Evolutionary conservation across 2,113 vertebrate species (phyloP).

Genomic region (Chrysochloris asiatica): DNA sequence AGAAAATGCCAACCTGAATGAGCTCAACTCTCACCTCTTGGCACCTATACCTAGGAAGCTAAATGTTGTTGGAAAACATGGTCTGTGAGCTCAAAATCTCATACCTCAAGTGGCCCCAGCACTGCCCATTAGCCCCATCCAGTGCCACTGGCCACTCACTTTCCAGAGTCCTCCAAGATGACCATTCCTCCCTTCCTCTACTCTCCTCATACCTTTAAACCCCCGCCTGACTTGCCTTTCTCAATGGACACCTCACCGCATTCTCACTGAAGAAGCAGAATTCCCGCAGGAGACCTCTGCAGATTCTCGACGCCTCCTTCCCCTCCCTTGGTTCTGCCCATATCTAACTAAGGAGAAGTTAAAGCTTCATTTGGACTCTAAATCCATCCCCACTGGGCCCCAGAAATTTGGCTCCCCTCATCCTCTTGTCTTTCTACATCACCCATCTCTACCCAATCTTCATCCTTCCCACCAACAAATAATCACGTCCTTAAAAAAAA

Average conservation of each 20-base stretch:
- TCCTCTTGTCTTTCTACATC: not conserved
- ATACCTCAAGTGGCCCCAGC: too few relatives aligned
- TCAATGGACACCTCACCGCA: not conserved
- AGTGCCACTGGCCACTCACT: not conserved
- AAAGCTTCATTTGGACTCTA: not conserved
- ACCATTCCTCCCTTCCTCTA: not conserved
- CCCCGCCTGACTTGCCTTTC: not conserved
- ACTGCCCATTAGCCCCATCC: too few relatives aligned
- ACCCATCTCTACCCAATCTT: not conserved
- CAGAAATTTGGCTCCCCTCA: not conserved
- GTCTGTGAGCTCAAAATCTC: not conserved
- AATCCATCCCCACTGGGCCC: not conserved
- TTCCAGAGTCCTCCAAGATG: not conserved
- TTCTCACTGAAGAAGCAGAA: not conserved
- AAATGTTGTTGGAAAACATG: not conserved
- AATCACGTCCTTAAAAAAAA: not conserved
- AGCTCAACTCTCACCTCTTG: not conserved
- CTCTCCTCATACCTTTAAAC: not conserved
- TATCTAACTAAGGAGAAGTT: not conserved
- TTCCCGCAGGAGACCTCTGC: not conserved
- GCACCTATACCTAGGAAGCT: not conserved
- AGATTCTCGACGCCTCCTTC: not conserved
- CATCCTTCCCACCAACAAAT: not conserved
- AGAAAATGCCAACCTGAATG: not conserved
- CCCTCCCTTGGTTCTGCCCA: not conserved